Evolutionary conservation across 2,797 vertebrate genomes (phyloP).

Genomic region (Varecia variegata): DNA sequence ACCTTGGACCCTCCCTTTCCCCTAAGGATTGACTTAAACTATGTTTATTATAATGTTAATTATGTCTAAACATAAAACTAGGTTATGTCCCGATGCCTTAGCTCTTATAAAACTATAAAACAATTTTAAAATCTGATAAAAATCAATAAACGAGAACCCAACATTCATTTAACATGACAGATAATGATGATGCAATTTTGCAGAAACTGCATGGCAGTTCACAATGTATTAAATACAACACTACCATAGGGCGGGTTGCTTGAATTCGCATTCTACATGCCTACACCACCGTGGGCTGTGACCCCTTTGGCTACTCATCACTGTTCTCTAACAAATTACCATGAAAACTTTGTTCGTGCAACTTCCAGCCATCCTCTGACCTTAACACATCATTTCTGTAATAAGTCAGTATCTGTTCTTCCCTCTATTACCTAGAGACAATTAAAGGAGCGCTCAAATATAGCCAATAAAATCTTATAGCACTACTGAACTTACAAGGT

Average conservation of each 20-base stretch:
- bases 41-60: neutral
- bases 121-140: constrained; percentile 14
- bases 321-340: neutral
- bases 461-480: neutral
- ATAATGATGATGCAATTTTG: neutral
- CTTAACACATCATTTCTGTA: neutral
- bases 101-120: constrained; percentile 11
- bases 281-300: neutral
- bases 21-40: neutral
- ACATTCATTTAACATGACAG: neutral
- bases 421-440: neutral
- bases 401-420: neutral
- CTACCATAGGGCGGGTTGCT: rapidly evolving
- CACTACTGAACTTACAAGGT: neutral
- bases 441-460: neutral
- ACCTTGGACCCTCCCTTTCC: neutral
- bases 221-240: neutral
- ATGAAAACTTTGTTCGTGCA: neutral
- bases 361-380: neutral
- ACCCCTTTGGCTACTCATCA: neutral
- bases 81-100: neutral
- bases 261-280: no score
- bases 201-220: neutral
- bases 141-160: neutral
- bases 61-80: neutral